Evolutionary conservation across 2,888 invertebrate species (phyloP).

Genomic region (Campoplex nolae): DNA sequence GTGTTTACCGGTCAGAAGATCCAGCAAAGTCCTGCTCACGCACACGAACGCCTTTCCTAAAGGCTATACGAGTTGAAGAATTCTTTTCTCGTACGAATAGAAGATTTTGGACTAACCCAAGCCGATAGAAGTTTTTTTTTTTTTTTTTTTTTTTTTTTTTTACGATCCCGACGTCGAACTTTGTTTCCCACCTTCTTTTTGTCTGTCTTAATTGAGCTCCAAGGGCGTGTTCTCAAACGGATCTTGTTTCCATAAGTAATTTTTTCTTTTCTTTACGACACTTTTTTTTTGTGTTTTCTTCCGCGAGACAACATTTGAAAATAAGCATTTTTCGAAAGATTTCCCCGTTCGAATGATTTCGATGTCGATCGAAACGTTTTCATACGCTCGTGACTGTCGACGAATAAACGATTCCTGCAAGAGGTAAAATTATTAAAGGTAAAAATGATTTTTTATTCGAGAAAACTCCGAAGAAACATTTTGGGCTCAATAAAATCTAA

Average conservation of each 20-base stretch:
- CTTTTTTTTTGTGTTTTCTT: neutral
- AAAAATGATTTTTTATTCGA: neutral
- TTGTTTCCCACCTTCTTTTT: conserved; percentile 22
- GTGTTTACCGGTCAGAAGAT: conserved; percentile 64
- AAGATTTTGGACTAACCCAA: conserved; percentile 41
- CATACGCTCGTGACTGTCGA: neutral
- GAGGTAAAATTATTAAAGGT: too few relatives aligned
- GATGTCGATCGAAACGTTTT: neutral
- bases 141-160: neutral
- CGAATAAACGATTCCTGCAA: neutral
- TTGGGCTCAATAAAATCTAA: neutral
- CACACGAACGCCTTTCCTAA: neutral
- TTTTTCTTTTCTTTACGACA: neutral
- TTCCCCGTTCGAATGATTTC: neutral
- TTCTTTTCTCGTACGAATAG: conserved; percentile 20
- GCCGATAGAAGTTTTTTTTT: neutral
- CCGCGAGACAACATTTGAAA: neutral
- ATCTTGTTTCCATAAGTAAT: conserved; percentile 9
- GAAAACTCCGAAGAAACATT: neutral
- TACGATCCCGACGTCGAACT: conserved; percentile 7
- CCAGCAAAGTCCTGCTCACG: conserved; percentile 46
- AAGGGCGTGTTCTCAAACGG: conserved; percentile 25
- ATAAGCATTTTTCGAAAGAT: neutral
- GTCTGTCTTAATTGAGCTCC: conserved; percentile 28
- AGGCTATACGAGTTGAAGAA: conserved; percentile 2